Evolutionary conservation across 2,888 invertebrate species (phyloP), one percentile per base, ranked within the genome.

Genomic region (Oscheius sp.): DNA sequence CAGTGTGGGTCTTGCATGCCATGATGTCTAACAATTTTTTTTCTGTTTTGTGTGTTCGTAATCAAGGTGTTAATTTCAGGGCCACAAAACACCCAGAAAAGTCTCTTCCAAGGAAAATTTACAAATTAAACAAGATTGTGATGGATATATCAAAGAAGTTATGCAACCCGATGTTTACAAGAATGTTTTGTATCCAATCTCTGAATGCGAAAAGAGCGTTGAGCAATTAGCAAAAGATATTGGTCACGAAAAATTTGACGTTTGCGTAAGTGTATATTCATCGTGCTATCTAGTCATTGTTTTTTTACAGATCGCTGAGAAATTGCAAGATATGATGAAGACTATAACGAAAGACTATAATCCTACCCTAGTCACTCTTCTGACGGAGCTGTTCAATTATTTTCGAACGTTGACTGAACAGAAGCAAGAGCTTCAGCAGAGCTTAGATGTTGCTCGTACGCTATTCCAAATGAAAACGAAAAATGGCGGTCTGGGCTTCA

Each of bases 371-470:
- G 27, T 52, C 5, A 29, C 59, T 1, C 27, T 71, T 2, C 53
- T 72, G 9, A 27, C 21, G 3, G 53, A 72, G 46, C 29, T 72
- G 16, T 72, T 66, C 66, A 49, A 66, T 18, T 72, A 72, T 43
- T 72, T 56, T 27, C 72, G 64, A 18, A 53, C 72, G 9, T 23
- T 72, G 12, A 18, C 52, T 7, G 61, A 61, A 41, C 61, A 61
- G 21, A 41, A 43, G 18, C 12, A 43, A 6, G 61, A 61, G 45
- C 61, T 61, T 6, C 43, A 43, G 45, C 41, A 25, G 25, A 61
- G 43, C 12, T 41, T 61, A 2, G 61, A 61, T n/a, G 25, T 66
- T 35, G 66, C 66, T 16, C 21, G 27, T 13, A 13, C 25, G 16
- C 25, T 66, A 2, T 52, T 52, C 52, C 27, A 49, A 27, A 29